phyloP scores from a whole-genome alignment of 2,113 vertebrate genomes.

The Procavia capensis region DNA sequence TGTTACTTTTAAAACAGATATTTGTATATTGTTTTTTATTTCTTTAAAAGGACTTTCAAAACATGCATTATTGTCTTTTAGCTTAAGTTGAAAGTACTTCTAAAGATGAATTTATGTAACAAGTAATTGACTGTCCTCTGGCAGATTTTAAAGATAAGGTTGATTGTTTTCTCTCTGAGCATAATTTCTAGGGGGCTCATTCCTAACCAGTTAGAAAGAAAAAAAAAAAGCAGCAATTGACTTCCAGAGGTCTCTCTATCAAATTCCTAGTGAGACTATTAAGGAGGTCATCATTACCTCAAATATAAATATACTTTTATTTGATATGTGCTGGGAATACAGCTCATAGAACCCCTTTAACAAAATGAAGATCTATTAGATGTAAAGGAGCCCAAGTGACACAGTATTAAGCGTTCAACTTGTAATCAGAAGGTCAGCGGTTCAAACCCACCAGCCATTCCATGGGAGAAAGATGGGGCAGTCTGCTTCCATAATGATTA shows the following conservation, averaged over 20 bases:
- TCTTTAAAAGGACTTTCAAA: constrained; percentile 30
- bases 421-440: background rate
- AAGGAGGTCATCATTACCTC: background rate
- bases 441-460: background rate
- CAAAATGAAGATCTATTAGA: constrained; percentile 17
- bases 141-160: background rate
- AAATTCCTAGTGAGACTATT: constrained; percentile 11
- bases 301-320: constrained; percentile 6
- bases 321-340: background rate
- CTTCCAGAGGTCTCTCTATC: background rate
- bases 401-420: background rate
- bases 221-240: background rate
- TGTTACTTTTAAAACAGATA: background rate
- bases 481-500: background rate
- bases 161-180: background rate
- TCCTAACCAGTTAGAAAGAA: background rate
- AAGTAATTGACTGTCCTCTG: background rate
- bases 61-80: background rate
- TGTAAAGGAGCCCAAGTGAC: background rate
- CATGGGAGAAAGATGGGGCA: background rate
- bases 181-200: background rate
- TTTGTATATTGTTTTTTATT: background rate
- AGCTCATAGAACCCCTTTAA: background rate
- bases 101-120: background rate
- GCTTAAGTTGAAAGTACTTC: background rate